Conservation (phyloP, 2,113 vertebrate species). For the Sialia sialis region DNA sequence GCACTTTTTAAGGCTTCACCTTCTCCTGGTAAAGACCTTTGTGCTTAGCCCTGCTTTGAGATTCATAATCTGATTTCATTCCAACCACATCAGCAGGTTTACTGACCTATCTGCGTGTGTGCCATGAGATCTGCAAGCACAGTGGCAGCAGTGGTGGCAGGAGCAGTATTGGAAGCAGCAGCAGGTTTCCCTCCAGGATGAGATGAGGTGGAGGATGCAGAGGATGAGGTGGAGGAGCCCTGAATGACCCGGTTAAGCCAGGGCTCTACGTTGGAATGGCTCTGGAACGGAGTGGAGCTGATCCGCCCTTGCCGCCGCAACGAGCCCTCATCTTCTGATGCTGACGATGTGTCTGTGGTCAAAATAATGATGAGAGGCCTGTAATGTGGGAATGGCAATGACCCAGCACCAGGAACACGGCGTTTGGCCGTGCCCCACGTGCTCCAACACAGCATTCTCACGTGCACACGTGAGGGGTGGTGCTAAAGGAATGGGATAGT, state of each 20-base stretch:
- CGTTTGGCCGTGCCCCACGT: not conserved
- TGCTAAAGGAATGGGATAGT: not conserved
- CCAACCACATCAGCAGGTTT: slow-evolving; percentile 29
- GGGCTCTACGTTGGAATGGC: slow-evolving; percentile 85
- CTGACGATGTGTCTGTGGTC: slow-evolving; percentile 95
- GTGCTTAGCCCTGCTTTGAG: not conserved
- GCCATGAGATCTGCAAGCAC: slow-evolving; percentile 87
- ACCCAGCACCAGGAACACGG: not conserved
- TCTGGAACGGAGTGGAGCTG: slow-evolving; percentile 84
- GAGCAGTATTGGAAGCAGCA: slow-evolving; percentile 72
- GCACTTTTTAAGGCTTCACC: not conserved
- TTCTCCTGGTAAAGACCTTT: not conserved
- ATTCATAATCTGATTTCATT: not conserved
- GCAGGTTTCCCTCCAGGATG: slow-evolving; percentile 88
- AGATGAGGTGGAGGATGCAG: slow-evolving; percentile 96
- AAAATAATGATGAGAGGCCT: slow-evolving; percentile 74
- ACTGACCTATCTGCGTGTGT: slow-evolving; percentile 92
- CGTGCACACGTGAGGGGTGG: not conserved
- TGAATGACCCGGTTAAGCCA: slow-evolving; percentile 93
- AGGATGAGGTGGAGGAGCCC: slow-evolving; percentile 98
- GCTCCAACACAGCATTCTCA: not conserved
- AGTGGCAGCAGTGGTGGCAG: slow-evolving; percentile 77
- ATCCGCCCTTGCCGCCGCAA: slow-evolving; percentile 87
- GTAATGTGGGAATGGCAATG: slow-evolving; percentile 43
- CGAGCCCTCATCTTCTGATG: slow-evolving; percentile 97